phyloP scores from a whole-genome alignment of 64 coral and sea anemone genomes.

The Montipora sp. region DNA sequence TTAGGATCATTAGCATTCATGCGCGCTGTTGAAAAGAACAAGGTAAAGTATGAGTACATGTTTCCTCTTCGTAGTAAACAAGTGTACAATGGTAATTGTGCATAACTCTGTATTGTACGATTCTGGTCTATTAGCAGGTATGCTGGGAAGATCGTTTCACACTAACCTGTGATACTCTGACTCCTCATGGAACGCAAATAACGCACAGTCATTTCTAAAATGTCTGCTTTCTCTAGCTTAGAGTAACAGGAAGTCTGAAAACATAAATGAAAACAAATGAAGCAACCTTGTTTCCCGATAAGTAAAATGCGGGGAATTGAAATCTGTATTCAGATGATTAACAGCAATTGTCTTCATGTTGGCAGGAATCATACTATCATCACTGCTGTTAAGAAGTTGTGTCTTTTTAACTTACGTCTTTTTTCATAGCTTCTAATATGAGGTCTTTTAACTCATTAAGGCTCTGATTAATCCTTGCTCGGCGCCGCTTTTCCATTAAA shows the following conservation, averaged over 20 bases:
- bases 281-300: neutral
- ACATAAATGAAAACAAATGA: neutral
- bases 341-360: neutral
- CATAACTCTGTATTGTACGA: neutral
- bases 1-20: constrained; percentile 54
- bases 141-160: neutral
- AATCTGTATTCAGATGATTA: neutral
- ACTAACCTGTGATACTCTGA: constrained; percentile 37
- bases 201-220: constrained; percentile 86
- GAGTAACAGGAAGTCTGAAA: constrained; percentile 87
- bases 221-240: constrained; percentile 92
- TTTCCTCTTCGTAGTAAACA: no score
- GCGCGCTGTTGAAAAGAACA: constrained; percentile 14
- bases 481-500: constrained; percentile 81
- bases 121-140: neutral
- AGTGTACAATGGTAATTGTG: neutral
- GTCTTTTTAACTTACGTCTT: constrained; percentile 73
- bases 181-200: constrained; percentile 79
- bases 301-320: neutral
- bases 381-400: neutral
- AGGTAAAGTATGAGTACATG: neutral
- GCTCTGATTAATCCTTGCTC: constrained; percentile 83
- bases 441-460: constrained; percentile 83
- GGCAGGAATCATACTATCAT: neutral
- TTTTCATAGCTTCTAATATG: constrained; percentile 85